Conservation (phyloP, 1,140 invertebrate genomes). For the Trypoxylus dichotomus region DNA sequence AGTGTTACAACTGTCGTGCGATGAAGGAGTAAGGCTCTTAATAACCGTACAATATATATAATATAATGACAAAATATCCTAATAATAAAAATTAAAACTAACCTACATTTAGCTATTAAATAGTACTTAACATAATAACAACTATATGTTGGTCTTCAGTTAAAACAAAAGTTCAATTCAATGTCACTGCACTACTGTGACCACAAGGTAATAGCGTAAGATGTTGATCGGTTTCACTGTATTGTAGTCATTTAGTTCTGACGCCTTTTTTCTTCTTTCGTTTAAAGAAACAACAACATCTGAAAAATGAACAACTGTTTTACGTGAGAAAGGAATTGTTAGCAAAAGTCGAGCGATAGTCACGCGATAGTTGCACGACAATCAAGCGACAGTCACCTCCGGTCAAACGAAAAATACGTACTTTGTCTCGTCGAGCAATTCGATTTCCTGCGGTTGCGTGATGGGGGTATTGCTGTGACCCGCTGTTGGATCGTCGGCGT, state of each 20-base stretch:
- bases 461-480: constrained; percentile 97
- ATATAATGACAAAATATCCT: constrained; percentile 45
- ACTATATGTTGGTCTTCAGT: constrained; percentile 48
- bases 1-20: background rate
- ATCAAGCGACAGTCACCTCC: constrained; percentile 35
- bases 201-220: constrained; percentile 54
- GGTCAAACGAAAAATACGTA: constrained; percentile 59
- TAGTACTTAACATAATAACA: constrained; percentile 49
- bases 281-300: constrained; percentile 96
- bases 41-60: constrained; percentile 27
- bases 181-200: constrained; percentile 52
- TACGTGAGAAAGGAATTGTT: background rate
- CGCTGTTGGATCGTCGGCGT: constrained; percentile 91
- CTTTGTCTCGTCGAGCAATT: constrained; percentile 91
- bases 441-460: constrained; percentile 88
- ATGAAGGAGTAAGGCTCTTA: constrained; percentile 47
- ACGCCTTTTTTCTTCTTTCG: constrained; percentile 94
- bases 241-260: constrained; percentile 76
- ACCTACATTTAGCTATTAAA: constrained; percentile 50
- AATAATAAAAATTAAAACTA: constrained; percentile 51
- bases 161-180: constrained; percentile 50
- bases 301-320: constrained; percentile 60
- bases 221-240: constrained; percentile 54
- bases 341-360: background rate
- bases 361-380: background rate